These are phyloP conservation scores for Numida meleagris DNA, from an alignment of 2,113 vertebrate species.

Conservation along the genomic window DNA sequence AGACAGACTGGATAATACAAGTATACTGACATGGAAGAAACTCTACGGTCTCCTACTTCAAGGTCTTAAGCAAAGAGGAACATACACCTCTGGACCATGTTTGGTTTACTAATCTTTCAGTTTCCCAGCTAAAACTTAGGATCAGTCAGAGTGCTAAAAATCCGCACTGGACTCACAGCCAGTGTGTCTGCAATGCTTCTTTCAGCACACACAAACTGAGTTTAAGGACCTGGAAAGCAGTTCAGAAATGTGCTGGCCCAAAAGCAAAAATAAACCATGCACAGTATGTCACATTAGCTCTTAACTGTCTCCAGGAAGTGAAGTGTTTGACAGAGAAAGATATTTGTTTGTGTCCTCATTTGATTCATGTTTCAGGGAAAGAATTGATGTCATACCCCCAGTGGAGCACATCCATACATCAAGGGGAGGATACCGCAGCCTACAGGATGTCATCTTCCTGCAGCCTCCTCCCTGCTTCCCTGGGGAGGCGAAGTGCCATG, in stretches of 20 bases:
- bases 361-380: slow-evolving; percentile 60
- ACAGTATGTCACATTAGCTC: slow-evolving; percentile 30
- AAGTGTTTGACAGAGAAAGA: slow-evolving; percentile 62
- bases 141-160: background rate
- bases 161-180: background rate
- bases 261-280: slow-evolving; percentile 3
- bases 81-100: background rate
- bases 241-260: background rate
- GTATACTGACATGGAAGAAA: background rate
- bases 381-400: slow-evolving; percentile 55
- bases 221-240: slow-evolving; percentile 34
- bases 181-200: background rate
- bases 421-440: background rate
- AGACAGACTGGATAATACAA: background rate
- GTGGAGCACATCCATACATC: background rate
- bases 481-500: background rate
- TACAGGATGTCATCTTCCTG: background rate
- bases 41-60: background rate
- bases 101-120: background rate
- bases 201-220: slow-evolving; percentile 43
- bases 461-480: background rate
- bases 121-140: background rate
- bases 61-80: background rate
- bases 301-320: slow-evolving; percentile 54
- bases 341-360: slow-evolving; percentile 43